A percentile compares a stretch with the other conserved stretches of the same genome.
Evolutionary conservation across 2,797 vertebrate genomes (phyloP).

Genomic region (Rousettus madagascariensis): DNA sequence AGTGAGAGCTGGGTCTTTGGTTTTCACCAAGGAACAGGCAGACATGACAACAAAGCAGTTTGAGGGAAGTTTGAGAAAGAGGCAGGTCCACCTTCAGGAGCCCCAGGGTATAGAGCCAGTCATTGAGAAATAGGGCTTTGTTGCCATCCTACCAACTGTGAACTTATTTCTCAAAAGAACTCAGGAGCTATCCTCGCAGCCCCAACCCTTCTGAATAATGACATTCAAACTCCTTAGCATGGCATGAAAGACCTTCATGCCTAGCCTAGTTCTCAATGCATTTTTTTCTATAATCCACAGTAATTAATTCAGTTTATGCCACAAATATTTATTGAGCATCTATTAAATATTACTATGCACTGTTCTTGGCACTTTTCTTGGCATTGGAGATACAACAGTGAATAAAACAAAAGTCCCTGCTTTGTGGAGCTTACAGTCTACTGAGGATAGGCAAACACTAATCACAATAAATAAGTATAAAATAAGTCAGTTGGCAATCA

Average conservation of each 20-base stretch:
- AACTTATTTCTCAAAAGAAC: constrained; percentile 31
- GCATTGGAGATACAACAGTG: constrained; percentile 57
- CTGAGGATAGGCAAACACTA: constrained; percentile 52
- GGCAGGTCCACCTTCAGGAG: not conserved
- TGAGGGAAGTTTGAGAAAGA: constrained; percentile 11
- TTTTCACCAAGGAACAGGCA: not conserved
- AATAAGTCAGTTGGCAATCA: constrained; percentile 41
- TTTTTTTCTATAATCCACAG: constrained; percentile 8
- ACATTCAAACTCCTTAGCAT: not conserved
- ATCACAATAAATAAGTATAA: constrained; percentile 62
- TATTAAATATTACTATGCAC: constrained; percentile 57
- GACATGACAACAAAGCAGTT: not conserved
- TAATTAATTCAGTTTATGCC: constrained; percentile 61
- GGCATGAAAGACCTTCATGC: not conserved
- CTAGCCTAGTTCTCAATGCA: not conserved
- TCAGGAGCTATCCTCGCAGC: not conserved
- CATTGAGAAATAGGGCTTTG: not conserved
- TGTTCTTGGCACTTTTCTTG: constrained; percentile 64
- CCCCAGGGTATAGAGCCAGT: not conserved
- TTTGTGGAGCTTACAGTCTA: constrained; percentile 73
- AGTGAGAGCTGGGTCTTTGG: not conserved
- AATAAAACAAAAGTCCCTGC: constrained; percentile 65
- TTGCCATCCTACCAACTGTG: not conserved
- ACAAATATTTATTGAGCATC: constrained; percentile 73
- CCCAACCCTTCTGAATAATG: not conserved